phyloP scores from a whole-genome alignment of 1,140 invertebrate genomes.

The Brachionus paranguensis region DNA sequence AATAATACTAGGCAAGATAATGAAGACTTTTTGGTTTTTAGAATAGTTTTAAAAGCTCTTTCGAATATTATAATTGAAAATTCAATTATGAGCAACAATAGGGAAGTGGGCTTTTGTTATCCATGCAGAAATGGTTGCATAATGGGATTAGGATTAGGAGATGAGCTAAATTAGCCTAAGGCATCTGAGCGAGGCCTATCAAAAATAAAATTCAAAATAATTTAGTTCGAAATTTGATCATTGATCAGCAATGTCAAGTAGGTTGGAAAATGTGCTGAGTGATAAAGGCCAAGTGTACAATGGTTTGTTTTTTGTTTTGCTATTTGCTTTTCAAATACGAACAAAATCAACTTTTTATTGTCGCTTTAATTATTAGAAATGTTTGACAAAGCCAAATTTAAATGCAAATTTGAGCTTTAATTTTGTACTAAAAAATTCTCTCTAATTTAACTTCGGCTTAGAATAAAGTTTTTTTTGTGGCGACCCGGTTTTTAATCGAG shows the following conservation, averaged over 20 bases:
- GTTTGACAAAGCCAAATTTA: not conserved
- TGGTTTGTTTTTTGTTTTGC: not conserved
- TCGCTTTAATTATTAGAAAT: not conserved
- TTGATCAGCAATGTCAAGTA: not conserved
- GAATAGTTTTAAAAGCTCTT: not conserved
- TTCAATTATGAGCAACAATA: not conserved
- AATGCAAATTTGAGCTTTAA: slow-evolving; percentile 1
- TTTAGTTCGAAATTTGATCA: not conserved
- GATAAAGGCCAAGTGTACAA: not conserved
- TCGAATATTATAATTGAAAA: not conserved
- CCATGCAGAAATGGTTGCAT: not conserved
- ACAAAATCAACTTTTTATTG: not conserved
- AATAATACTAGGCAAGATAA: not conserved
- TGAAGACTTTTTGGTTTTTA: not conserved
- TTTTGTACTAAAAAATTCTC: not conserved
- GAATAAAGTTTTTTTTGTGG: not conserved
- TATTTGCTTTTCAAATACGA: slow-evolving; percentile 8
- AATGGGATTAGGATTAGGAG: not conserved
- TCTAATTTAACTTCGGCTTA: not conserved
- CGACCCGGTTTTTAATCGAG: not conserved
- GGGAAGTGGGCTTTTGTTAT: not conserved
- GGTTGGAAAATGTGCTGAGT: not conserved
- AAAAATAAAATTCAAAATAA: not conserved
- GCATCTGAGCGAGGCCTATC: not conserved
- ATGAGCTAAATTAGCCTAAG: not conserved